Conservation (phyloP, 2,888 invertebrate genomes). For the Melieria crassipennis region DNA sequence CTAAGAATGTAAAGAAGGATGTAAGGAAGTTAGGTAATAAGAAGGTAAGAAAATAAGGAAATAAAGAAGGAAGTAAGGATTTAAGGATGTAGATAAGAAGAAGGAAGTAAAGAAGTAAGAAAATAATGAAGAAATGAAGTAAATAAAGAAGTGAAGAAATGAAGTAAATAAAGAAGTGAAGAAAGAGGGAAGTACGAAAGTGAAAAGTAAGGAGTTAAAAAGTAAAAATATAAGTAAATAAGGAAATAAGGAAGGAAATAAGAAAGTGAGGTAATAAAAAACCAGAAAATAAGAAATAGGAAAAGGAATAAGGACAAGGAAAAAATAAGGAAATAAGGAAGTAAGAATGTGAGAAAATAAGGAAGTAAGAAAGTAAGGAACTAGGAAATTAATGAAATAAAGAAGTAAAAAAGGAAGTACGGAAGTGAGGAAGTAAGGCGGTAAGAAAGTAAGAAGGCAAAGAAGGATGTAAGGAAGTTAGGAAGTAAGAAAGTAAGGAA, state of each 20-base stretch:
- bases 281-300: background rate
- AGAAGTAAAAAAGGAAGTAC: background rate
- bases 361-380: background rate
- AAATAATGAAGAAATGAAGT: background rate
- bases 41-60: background rate
- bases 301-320: too few species aligned
- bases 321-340: too few species aligned
- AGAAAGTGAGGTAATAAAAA: background rate
- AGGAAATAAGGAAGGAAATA: background rate
- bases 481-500: too few species aligned
- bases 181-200: too few species aligned
- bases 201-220: background rate
- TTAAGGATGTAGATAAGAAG: too few species aligned
- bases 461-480: background rate
- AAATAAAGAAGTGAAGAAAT: background rate
- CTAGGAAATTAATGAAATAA: background rate
- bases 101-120: background rate
- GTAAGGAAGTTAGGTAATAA: background rate
- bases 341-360: too few species aligned
- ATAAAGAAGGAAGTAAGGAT: background rate
- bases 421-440: background rate
- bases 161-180: background rate
- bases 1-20: background rate
- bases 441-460: background rate
- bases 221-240: background rate